phyloP scores from a whole-genome alignment of 2,888 invertebrate species.

The Glyphotaelius pellucidus region DNA sequence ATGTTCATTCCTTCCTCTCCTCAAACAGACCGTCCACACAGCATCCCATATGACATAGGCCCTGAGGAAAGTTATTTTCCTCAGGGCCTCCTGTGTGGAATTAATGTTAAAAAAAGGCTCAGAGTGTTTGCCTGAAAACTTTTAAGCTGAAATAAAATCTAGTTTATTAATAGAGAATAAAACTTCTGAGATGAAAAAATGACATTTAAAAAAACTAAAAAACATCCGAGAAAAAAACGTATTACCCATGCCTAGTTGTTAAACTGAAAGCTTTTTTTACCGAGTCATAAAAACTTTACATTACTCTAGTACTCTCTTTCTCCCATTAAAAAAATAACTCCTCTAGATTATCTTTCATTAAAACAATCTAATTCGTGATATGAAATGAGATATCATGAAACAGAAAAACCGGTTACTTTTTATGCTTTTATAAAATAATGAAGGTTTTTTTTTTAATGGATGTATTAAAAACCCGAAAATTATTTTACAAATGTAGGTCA shows the following conservation, averaged over 20 bases:
- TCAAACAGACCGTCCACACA: too few relatives aligned
- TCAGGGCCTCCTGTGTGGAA: too few relatives aligned
- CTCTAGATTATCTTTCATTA: neutral
- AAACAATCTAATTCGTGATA: neutral
- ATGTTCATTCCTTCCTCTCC: too few relatives aligned
- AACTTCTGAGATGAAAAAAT: neutral
- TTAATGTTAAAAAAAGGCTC: too few relatives aligned
- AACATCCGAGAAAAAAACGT: neutral
- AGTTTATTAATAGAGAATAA: neutral
- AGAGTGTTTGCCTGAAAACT: neutral
- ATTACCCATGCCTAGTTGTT: conserved; percentile 13
- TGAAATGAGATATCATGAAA: neutral
- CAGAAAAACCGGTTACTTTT: neutral
- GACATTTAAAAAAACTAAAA: neutral
- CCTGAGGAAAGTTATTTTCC: too few relatives aligned
- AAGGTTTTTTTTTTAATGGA: neutral
- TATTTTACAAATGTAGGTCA: neutral
- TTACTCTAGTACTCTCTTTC: neutral
- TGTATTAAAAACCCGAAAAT: neutral
- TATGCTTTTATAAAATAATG: too few relatives aligned
- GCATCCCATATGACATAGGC: too few relatives aligned
- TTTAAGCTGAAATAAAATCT: neutral
- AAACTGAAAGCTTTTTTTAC: conserved; percentile 38
- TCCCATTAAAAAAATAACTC: neutral
- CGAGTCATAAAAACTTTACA: conserved; percentile 4